A percentile compares a stretch with the other conserved stretches of the same genome.
Evolutionary conservation across 2,888 invertebrate genomes (phyloP).

Genomic region (Sympetrum striolatum): DNA sequence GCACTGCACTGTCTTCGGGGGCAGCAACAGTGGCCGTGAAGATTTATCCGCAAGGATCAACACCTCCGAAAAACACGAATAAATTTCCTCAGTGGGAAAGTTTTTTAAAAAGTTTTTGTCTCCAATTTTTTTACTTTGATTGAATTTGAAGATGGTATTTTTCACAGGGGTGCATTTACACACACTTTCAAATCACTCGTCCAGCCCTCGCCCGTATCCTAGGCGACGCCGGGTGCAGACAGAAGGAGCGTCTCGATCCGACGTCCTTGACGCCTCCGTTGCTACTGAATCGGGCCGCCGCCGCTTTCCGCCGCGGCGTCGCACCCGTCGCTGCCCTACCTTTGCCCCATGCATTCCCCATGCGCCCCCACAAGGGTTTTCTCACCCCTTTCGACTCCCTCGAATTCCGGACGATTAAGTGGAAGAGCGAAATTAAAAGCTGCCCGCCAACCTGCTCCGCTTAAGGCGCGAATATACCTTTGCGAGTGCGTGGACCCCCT

Average conservation of each 20-base stretch:
- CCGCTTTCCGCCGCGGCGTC: neutral
- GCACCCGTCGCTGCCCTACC: neutral
- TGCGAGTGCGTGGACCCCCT: neutral
- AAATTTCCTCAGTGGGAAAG: too few relatives aligned
- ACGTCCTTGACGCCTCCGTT: conserved; percentile 15
- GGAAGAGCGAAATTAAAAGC: neutral
- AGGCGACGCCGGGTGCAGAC: neutral
- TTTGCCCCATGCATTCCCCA: neutral
- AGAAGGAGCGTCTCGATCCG: conserved; percentile 13
- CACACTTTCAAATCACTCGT: too few relatives aligned
- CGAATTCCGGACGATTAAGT: neutral
- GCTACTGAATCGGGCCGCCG: neutral
- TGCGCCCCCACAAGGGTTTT: neutral
- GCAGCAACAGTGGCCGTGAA: too few relatives aligned
- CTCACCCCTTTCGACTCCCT: neutral
- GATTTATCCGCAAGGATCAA: too few relatives aligned
- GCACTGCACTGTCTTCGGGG: too few relatives aligned
- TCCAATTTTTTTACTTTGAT: too few relatives aligned
- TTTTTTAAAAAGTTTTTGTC: too few relatives aligned
- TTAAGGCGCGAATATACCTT: neutral
- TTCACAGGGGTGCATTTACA: too few relatives aligned
- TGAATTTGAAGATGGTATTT: too few relatives aligned
- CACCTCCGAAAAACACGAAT: too few relatives aligned
- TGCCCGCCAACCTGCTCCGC: neutral
- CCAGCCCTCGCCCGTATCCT: too few relatives aligned